Percentiles rank a stretch among this genome's conserved stretches.
phyloP scores from a whole-genome alignment of 92 coral and sea anemone genomes.

The Epizoanthus stellaris region DNA sequence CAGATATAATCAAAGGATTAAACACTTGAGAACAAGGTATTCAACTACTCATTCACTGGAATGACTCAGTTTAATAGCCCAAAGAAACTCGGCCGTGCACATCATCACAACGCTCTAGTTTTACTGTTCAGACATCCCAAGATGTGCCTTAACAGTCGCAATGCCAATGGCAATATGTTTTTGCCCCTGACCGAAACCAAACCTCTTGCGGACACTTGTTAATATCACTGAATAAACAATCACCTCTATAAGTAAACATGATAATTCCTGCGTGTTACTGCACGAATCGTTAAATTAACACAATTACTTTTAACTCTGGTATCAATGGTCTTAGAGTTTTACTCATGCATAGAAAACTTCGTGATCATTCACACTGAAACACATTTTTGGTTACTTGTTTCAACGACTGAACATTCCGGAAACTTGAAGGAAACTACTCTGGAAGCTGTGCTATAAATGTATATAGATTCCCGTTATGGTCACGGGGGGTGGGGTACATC shows the following conservation, averaged over 20 bases:
- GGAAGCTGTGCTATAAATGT: neutral
- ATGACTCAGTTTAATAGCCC: too few relatives aligned
- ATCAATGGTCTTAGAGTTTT: too few relatives aligned
- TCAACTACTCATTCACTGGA: too few relatives aligned
- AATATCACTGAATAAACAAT: constrained; percentile 38
- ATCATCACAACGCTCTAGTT: too few relatives aligned
- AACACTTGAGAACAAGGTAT: too few relatives aligned
- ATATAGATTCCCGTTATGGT: neutral
- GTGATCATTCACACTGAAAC: neutral
- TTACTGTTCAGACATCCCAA: too few relatives aligned
- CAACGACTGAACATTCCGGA: neutral
- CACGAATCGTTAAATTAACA: constrained; percentile 17
- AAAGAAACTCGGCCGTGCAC: too few relatives aligned
- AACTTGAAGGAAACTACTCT: neutral
- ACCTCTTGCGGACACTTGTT: neutral
- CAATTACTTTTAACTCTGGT: neutral
- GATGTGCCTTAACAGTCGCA: too few relatives aligned
- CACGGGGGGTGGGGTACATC: constrained; percentile 25
- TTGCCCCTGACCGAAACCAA: too few relatives aligned
- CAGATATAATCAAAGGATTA: too few relatives aligned
- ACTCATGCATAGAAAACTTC: too few relatives aligned
- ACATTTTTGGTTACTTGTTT: neutral
- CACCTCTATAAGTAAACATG: constrained; percentile 26
- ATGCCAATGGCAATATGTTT: too few relatives aligned
- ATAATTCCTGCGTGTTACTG: constrained; percentile 18